A percentile compares a stretch with the other conserved stretches of the same genome.
phyloP scores from a whole-genome alignment of 2,113 vertebrate genomes.

The Brachypodius melanocephalos region DNA sequence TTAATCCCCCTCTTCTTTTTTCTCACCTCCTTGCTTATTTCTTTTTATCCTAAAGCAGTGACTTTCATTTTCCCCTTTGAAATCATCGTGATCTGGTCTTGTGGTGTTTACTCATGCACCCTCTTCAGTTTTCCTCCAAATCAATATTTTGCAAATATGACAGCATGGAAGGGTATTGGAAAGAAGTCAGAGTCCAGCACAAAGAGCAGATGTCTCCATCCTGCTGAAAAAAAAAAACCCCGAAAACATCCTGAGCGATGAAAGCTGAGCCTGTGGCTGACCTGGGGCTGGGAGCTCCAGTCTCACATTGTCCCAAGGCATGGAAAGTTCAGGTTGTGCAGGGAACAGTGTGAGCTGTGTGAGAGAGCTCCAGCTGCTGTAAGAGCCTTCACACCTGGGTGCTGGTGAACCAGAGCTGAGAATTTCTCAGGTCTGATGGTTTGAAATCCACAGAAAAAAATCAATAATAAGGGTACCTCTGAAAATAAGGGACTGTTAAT shows the following conservation, averaged over 20 bases:
- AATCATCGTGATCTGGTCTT: not conserved
- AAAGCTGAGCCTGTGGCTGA: not conserved
- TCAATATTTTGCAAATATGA: conserved; percentile 22
- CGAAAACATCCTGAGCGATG: not conserved
- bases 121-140: conserved; percentile 21
- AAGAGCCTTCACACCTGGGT: not conserved
- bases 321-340: not conserved
- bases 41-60: not conserved
- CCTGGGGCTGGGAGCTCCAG: not conserved
- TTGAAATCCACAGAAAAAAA: not conserved
- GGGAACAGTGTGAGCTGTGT: not conserved
- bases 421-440: not conserved
- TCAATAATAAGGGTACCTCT: not conserved
- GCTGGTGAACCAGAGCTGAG: not conserved
- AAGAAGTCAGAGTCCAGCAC: not conserved
- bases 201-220: not conserved
- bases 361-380: not conserved
- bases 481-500: not conserved
- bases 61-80: not conserved
- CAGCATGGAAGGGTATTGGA: not conserved
- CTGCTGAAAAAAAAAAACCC: not conserved
- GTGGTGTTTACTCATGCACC: not conserved
- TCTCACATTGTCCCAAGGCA: not conserved
- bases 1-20: not conserved
- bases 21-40: not conserved